Evolutionary conservation across 2,888 invertebrate genomes (phyloP), one percentile per base, ranked within the genome.

Genomic region (Nephrocerus scutellatus): DNA sequence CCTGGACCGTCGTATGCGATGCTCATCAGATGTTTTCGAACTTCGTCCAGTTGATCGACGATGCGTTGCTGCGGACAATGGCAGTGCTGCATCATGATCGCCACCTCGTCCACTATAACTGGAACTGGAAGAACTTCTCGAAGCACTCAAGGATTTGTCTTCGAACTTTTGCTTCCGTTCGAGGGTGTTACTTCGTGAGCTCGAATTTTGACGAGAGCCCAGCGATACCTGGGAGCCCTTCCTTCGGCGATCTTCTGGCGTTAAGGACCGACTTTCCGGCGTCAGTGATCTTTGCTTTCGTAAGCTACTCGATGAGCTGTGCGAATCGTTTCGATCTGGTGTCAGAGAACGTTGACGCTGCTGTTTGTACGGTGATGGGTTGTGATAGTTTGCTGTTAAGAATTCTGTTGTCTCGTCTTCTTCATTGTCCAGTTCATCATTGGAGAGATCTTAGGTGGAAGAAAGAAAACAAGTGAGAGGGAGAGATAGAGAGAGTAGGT

Each of bases 351-450:
- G 57, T 33, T 67, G 67, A 6, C 66, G 63, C 24, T 62, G 62
- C 6, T 56, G 53, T 37, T 62, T 60, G 14, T 61, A 64, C 1
- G 61, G 63, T 2, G 66, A 63, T 18, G 57, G 56, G 42, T 53
- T 54, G 38, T 66, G 63, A 45, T 63, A 63, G 30, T 58, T 63
- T 15, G 61, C 55, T 21, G 63, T 60, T 3, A 66, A 55, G 28
- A 66, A 66, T 48, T 66, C 65, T 22, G 54, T 62, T 5, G 63
- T 55, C 31, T 59, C 62, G 29, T 59, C 59, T 34, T 66, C 72
- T 39, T 74, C 74, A 42, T 73, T 73, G 45, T 74, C 74, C 47
- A 74, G 66, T 31, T 74, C 74, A 39, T 74, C 75, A 15, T 75
- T 68, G 19, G 74, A 74, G 7, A 74, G 72, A 60, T 74, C 73